These are phyloP conservation scores for Muscicapa adusta DNA, from an alignment of 2,113 vertebrate species.

Conservation along the genomic window DNA sequence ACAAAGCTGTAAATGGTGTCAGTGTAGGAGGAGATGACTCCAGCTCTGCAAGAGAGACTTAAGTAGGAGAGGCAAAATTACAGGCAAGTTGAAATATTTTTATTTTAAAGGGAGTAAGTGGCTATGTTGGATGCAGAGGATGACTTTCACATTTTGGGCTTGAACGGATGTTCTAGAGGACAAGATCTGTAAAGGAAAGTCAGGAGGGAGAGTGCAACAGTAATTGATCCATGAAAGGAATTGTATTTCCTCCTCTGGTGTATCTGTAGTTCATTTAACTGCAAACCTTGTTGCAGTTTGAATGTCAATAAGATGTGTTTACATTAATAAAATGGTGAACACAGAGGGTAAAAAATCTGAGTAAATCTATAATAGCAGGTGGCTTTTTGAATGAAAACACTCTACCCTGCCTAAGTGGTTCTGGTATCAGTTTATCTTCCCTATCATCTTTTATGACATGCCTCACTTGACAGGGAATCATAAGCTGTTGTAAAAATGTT, in stretches of 20 bases:
- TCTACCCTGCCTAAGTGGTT: background rate
- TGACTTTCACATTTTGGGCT: background rate
- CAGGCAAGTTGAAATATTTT: slow-evolving; percentile 3
- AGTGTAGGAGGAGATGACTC: slow-evolving; percentile 55
- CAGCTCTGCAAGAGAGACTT: slow-evolving; percentile 29
- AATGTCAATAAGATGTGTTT: background rate
- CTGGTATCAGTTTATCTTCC: background rate
- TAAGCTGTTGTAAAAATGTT: background rate
- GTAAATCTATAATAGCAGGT: background rate
- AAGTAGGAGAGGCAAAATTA: slow-evolving; percentile 11
- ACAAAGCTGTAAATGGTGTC: slow-evolving; percentile 55
- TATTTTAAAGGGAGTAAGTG: background rate
- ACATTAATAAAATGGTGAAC: background rate
- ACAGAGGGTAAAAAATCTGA: background rate
- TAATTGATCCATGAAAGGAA: background rate
- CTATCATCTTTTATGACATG: background rate
- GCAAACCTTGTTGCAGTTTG: background rate
- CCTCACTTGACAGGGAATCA: slow-evolving; percentile 2
- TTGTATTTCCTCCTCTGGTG: background rate
- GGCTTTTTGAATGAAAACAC: background rate
- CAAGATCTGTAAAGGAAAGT: background rate
- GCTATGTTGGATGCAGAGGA: background rate
- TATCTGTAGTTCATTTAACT: background rate
- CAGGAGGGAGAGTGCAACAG: background rate
- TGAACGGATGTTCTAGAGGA: background rate